Evolutionary conservation across 35 echinoderm and acorn worm species (phyloP).

Genomic region (Ptychodera flava): DNA sequence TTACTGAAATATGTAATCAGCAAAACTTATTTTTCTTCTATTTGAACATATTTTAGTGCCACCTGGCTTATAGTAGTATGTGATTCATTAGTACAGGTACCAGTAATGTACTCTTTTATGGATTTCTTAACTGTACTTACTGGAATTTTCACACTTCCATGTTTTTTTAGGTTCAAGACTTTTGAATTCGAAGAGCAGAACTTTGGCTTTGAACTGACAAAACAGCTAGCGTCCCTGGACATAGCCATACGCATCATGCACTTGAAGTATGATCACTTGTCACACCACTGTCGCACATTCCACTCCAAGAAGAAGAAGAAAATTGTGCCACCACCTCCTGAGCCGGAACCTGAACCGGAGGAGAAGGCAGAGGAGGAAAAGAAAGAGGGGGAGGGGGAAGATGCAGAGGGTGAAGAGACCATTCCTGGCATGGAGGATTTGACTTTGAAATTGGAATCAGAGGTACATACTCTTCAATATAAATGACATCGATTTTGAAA

Average conservation of each 20-base stretch:
- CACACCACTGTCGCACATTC: slow-evolving; percentile 76
- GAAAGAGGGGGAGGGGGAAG: slow-evolving; percentile 37
- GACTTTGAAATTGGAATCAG: not conserved
- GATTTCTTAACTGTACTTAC: no score
- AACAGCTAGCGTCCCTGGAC: slow-evolving; percentile 83
- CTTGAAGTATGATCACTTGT: slow-evolving; percentile 77
- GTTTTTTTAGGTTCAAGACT: slow-evolving; percentile 64
- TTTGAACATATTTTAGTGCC: no score
- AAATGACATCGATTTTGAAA: no score
- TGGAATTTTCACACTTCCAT: no score
- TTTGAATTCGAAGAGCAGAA: slow-evolving; percentile 72
- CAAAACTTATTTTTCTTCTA: no score
- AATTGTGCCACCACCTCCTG: not conserved
- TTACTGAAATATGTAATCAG: no score
- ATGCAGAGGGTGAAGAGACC: slow-evolving; percentile 17
- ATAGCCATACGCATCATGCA: slow-evolving; percentile 79
- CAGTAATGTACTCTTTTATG: no score
- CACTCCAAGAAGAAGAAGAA: slow-evolving; percentile 56
- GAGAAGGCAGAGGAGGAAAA: slow-evolving; percentile 32
- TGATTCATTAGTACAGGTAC: no score
- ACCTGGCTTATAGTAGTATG: no score
- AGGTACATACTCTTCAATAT: no score
- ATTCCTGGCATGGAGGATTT: not conserved
- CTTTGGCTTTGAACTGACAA: slow-evolving; percentile 79
- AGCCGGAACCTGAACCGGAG: slow-evolving; percentile 6